phyloP scores from a whole-genome alignment of 2,113 vertebrate species.

The Pachyramphus minor region DNA sequence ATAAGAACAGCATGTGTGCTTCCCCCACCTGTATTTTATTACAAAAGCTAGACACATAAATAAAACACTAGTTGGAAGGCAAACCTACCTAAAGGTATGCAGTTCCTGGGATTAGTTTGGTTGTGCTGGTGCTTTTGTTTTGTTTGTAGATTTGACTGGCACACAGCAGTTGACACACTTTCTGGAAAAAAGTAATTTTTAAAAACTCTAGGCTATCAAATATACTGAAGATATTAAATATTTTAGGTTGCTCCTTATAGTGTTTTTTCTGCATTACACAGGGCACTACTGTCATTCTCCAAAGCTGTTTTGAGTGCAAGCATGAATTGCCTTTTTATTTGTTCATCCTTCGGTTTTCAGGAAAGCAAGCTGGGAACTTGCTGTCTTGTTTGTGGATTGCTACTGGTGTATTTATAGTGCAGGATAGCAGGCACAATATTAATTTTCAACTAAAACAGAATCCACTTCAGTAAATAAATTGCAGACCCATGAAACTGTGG shows the following conservation, averaged over 20 bases:
- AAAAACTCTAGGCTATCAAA: not conserved
- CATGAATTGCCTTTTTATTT: not conserved
- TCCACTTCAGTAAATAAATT: slow-evolving; percentile 8
- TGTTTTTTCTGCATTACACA: not conserved
- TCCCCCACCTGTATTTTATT: not conserved
- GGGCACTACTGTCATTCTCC: not conserved
- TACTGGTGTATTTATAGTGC: not conserved
- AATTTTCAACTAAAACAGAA: slow-evolving; percentile 24
- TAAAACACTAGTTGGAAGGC: not conserved
- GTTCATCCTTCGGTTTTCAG: not conserved
- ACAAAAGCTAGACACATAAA: not conserved
- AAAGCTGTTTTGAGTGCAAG: not conserved
- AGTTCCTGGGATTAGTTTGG: not conserved
- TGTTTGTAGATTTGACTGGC: not conserved
- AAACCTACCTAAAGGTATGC: not conserved
- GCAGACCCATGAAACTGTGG: not conserved
- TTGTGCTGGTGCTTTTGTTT: not conserved
- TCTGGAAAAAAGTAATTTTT: not conserved
- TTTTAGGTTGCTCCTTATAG: not conserved
- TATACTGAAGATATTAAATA: not conserved
- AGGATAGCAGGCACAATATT: slow-evolving; percentile 4
- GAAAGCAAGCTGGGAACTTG: not conserved
- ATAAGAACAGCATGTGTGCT: not conserved
- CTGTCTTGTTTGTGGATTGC: not conserved
- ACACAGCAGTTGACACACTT: not conserved